Evolutionary conservation across 2,797 vertebrate genomes (phyloP), one percentile per base, ranked within the genome.

Genomic region (Coccyzus lansbergi): DNA sequence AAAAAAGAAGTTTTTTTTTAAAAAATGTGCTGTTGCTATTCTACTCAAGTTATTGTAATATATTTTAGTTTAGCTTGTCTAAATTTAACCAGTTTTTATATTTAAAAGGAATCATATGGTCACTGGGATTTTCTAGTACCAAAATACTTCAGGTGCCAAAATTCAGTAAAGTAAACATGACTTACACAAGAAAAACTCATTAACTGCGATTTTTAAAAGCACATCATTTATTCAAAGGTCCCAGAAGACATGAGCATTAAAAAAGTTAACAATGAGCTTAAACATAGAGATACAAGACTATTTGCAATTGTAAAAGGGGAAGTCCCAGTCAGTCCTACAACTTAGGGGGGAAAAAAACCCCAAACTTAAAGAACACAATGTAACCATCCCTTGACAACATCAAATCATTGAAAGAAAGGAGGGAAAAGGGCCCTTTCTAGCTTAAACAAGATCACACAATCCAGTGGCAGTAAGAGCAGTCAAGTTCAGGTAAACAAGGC

Each of bases 111-210:
- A 83, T 56, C 59, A 52, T 11, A 33, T 2, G 7, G 9, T 29
- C 62, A 52, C 15, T 69, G 58, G 46, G 78, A 95, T 91, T 59
- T 56, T 55, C 34, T 31, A 83, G 28, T 42, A 88, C 59, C 58
- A 83, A 92, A 93, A 85, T 33, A 87, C 7, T 83, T 78, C 8
- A 55, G n/a, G 51, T 59, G 42, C 65, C 75, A 91, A 80, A 92
- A 92, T 48, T 51, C 53, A 80, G 44, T 70, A 58, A 71, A 72
- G 36, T 63, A 92, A 93, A 77, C n/a, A 38, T 9, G 33, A 48
- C 38, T 81, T 69, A 78, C 34, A 63, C 13, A 83, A 36, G 72
- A 71, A 87, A 75, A 87, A 48, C 25, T n/a, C 10, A 72, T 56
- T 83, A 68, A 85, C 62, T 87, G 71, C 0, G 0, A 72, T 76